Base-by-base conservation (phyloP, 2,113 vertebrate species). In the Casuarius casuarius region DNA sequence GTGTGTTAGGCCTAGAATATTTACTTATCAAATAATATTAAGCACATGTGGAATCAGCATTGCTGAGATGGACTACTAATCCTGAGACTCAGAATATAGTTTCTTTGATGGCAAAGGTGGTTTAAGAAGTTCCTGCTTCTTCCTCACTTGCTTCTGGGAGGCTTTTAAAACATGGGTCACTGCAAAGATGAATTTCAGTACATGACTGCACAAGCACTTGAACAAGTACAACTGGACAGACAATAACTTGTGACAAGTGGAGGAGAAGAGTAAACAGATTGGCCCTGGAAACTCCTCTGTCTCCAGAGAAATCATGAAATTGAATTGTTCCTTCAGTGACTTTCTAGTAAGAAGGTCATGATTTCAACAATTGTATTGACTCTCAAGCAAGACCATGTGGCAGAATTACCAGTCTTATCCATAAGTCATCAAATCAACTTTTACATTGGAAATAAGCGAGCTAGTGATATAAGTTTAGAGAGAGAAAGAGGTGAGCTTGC, bases 361-460 rank as follows among this genome's bases (percentile, higher is more conserved):
- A 19, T 67, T 95, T 88, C 62, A 72, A 71, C 26, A 70, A 78
- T 54, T 3, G 0, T 58, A 20, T 3, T 44, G 66, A 78, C 22
- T 29, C 16, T 71, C 49, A 63, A 71, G 29, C 21, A 52, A 66
- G 20, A 48, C 62, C 44, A 26, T 68, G 52, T 83, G 68, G 23
- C 6, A 82, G 33, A 94, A 38, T 81, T 54, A 59, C 14, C 26
- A 44, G 33, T 21, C 9, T 72, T 63, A 59, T 11, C 46, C 66
- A 7, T 82, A 68, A 62, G 46, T 72, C 14, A 63, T 17, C 42
- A 52, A 5, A 72, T 18, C 0, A 0, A 14, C 56, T 10, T 58
- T 80, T 65, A 31, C 4, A 12, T 3, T 66, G 35, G 63, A 92
- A 88, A 92, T 59, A 17, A 40, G 29, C 21, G 35, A 87, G 20